Conservation (phyloP, 1,140 invertebrate genomes). For the Dysdera silvatica region DNA sequence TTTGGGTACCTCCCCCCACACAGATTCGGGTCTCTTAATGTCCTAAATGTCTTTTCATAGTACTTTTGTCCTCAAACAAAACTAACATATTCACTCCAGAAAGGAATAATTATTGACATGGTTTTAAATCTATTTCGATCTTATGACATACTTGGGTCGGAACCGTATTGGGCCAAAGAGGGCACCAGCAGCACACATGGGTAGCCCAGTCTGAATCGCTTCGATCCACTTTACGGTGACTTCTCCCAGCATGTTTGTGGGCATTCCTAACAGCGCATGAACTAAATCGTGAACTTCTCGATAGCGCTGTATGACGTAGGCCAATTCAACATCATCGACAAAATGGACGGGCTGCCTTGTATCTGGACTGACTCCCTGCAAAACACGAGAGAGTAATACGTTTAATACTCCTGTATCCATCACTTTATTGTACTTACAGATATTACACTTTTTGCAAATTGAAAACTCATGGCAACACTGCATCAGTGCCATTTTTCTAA, state of each 20-base stretch:
- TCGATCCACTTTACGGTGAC: conserved; percentile 91
- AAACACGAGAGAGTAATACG: conserved; percentile 35
- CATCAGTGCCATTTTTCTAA: too few species aligned
- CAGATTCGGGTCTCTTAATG: too few species aligned
- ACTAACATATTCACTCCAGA: background rate
- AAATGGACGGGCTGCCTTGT: conserved; percentile 79
- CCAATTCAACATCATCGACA: conserved; percentile 78
- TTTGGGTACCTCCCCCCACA: too few species aligned
- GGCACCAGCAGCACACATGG: conserved; percentile 80
- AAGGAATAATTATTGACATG: conserved; percentile 9
- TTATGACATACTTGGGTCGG: conserved; percentile 59
- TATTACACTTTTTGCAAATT: too few species aligned
- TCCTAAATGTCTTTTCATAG: too few species aligned
- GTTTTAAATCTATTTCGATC: background rate
- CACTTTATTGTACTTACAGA: too few species aligned
- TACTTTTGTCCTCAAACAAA: background rate
- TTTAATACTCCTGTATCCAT: too few species aligned
- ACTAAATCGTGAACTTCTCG: conserved; percentile 92
- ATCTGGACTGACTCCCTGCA: conserved; percentile 84
- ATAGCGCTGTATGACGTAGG: conserved; percentile 95
- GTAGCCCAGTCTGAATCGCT: conserved; percentile 77
- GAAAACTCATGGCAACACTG: too few species aligned
- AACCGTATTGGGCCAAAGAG: conserved; percentile 76
- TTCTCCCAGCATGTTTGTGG: conserved; percentile 87
- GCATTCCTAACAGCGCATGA: conserved; percentile 83